A percentile compares a stretch with the other conserved stretches of the same genome.
Evolutionary conservation across 2,888 invertebrate species (phyloP).

Genomic region (Tridacna crocea): DNA sequence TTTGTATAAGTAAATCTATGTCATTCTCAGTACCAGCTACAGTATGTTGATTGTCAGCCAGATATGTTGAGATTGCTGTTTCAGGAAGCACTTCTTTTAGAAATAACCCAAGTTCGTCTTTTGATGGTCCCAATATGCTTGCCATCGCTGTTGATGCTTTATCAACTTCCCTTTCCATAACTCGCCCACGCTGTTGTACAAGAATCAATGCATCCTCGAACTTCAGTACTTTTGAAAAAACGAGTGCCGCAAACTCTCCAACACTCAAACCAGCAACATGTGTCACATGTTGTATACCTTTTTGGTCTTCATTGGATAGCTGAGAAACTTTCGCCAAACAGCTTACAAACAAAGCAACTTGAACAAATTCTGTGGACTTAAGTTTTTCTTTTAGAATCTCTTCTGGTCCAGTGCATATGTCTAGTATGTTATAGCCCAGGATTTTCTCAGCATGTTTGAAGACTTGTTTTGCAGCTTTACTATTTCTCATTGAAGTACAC

Average conservation of each 20-base stretch:
- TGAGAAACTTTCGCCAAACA: conserved; percentile 32
- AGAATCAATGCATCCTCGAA: conserved; percentile 27
- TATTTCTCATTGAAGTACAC: background rate
- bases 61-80: background rate
- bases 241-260: conserved; percentile 30
- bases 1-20: background rate
- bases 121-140: conserved; percentile 15
- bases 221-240: conserved; percentile 22
- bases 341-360: conserved; percentile 7
- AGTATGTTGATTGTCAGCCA: conserved; percentile 5
- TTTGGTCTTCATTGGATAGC: conserved; percentile 11
- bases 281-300: conserved; percentile 4
- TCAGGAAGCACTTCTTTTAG: background rate
- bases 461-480: background rate
- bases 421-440: background rate
- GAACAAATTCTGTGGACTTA: conserved; percentile 15
- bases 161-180: conserved; percentile 29
- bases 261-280: conserved; percentile 32
- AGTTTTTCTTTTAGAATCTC: background rate
- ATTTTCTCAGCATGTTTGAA: background rate
- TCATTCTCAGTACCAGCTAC: conserved; percentile 1
- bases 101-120: background rate
- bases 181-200: conserved; percentile 14
- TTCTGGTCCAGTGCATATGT: background rate
- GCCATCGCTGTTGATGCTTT: conserved; percentile 29